phyloP scores from a whole-genome alignment of 2,113 vertebrate genomes.

The Zosterops lateralis region DNA sequence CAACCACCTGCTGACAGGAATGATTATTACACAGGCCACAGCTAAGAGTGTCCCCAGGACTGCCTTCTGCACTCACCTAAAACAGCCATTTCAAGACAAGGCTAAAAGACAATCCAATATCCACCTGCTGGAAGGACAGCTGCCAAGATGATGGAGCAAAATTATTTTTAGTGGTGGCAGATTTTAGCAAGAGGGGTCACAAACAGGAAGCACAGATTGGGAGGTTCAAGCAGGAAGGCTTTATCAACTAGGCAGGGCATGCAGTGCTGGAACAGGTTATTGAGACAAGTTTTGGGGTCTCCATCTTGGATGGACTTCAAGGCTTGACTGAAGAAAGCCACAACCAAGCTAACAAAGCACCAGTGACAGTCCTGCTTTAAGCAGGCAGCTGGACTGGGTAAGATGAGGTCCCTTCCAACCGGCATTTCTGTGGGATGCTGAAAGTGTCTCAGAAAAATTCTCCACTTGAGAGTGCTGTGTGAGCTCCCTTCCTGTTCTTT shows the following conservation, averaged over 20 bases:
- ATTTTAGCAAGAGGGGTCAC: background rate
- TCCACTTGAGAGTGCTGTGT: background rate
- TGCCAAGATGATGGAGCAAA: background rate
- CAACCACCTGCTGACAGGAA: background rate
- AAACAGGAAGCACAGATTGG: background rate
- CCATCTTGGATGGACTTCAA: background rate
- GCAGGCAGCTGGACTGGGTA: background rate
- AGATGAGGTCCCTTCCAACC: background rate
- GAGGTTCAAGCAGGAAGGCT: background rate
- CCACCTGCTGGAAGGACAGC: background rate
- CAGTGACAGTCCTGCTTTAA: background rate
- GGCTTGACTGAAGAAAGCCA: background rate
- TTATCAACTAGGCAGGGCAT: background rate
- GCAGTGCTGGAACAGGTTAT: background rate
- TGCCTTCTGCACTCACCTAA: background rate
- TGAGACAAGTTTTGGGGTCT: background rate
- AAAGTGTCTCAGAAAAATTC: background rate
- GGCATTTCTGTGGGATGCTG: background rate
- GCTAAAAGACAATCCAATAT: background rate
- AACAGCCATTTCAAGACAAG: background rate
- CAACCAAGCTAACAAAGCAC: background rate
- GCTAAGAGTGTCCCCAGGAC: fast-evolving
- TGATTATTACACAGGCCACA: background rate
- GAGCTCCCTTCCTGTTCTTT: background rate
- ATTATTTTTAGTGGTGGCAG: background rate